These are phyloP conservation scores for Tragulus kanchil DNA, from an alignment of 2,113 vertebrate genomes.

Conservation along the genomic window DNA sequence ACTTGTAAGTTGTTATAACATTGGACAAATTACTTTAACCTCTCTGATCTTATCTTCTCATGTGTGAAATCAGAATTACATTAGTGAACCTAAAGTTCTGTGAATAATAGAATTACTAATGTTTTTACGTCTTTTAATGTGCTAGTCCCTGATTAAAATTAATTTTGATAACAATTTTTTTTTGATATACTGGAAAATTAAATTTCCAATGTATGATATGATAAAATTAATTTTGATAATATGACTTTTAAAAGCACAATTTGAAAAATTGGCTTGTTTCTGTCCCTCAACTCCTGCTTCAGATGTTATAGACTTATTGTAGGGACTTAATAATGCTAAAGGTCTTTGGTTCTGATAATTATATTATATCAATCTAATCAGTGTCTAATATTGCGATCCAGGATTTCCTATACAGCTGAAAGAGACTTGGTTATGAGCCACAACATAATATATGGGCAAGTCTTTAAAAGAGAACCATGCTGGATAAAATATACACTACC, in stretches of 20 bases:
- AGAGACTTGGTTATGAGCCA: background rate
- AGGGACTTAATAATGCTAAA: background rate
- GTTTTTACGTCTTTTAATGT: background rate
- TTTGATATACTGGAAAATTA: too few species aligned
- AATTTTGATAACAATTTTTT: too few species aligned
- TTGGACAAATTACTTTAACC: background rate
- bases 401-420: background rate
- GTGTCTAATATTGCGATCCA: background rate
- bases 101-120: background rate
- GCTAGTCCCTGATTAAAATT: background rate
- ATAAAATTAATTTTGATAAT: background rate
- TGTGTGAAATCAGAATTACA: background rate
- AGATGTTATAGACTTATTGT: background rate
- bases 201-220: background rate
- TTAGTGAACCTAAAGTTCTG: background rate
- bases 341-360: background rate
- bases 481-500: too few species aligned
- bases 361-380: background rate
- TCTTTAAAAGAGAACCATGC: background rate
- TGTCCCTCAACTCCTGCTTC: background rate
- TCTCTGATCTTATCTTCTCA: background rate
- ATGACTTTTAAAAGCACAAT: background rate
- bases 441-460: background rate
- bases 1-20: background rate
- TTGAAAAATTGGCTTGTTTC: background rate